Base-by-base conservation (phyloP, 2,113 vertebrate genomes). In the Cebidichthys violaceus region DNA sequence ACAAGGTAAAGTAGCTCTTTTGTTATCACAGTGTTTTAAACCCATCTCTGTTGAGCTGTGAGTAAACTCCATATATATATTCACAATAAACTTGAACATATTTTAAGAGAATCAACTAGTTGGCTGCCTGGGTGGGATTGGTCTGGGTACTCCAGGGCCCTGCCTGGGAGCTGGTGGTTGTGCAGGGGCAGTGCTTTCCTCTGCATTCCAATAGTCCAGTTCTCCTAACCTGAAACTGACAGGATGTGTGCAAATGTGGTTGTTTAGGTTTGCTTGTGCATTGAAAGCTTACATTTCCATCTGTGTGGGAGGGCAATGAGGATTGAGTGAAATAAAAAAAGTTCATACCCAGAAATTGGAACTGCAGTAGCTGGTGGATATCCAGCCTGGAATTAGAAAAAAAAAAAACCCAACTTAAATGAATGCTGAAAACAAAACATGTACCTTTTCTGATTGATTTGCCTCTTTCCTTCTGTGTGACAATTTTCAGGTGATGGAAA, bases 131-230 rank as follows among this genome's bases (percentile, higher is more conserved):
- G 86, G 4, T 18, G 89, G 90, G 67, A 95, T 94, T 35, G 94
- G 89, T 90, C 5, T 91, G 8, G 95, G 95, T 2, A 93, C 93
- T 29, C 95, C 95, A 0, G 95, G 94, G 2, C 95, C 94, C 45
- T 96, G 94, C 33, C 1, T 47, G 3, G 61, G 87, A 60, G 68
- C 9, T 4, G 78, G 66, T 24, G 57, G 47, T 13, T 9, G 10
- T 55, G 37, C 2, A 29, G 76, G 47, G 11, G 13, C 27, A 9
- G 27, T 0, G 2, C 0, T 77, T 11, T 15, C 0, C 2, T 83
- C 75, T 3, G 4, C 4, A 24, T 87, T 86, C 87, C 92, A 87
- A 10, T 88, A 88, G 64, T 92, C 88, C 5, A 83, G 13, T 37
- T 94, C 91, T 77, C 86, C 89, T 43, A 90, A 86, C 55, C 89